These are phyloP conservation scores for Bombycilla garrulus DNA, from an alignment of 2,113 vertebrate genomes.

Conservation along the genomic window DNA sequence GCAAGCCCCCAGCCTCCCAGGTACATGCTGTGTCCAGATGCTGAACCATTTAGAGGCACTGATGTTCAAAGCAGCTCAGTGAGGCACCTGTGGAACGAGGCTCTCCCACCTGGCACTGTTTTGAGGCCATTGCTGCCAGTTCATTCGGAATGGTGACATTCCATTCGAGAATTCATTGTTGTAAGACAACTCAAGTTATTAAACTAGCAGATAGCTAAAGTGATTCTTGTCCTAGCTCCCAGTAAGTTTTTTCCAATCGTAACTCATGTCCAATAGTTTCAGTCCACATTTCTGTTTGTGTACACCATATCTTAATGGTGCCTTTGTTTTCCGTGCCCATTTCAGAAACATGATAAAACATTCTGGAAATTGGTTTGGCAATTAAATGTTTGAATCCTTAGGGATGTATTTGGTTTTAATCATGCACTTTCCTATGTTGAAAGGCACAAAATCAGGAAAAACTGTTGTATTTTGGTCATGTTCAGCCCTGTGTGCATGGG, in stretches of 20 bases:
- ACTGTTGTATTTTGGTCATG: neutral
- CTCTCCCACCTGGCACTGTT: neutral
- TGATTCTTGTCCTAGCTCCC: neutral
- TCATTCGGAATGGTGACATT: neutral
- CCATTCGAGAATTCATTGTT: neutral
- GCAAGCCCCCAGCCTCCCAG: neutral
- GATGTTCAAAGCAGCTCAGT: neutral
- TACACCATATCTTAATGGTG: neutral
- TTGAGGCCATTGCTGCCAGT: neutral
- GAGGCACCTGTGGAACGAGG: neutral
- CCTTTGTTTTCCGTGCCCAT: neutral
- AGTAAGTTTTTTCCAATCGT: neutral
- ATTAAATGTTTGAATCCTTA: neutral
- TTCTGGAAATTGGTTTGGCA: neutral
- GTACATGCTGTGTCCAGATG: neutral
- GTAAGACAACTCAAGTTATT: neutral
- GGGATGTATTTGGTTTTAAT: neutral
- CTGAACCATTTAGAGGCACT: neutral
- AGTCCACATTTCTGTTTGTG: neutral
- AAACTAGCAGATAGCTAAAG: neutral
- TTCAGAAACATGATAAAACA: neutral
- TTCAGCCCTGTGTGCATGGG: neutral
- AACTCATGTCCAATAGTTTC: neutral
- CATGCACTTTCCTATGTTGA: neutral
- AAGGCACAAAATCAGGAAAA: neutral